Conservation (phyloP, 2,113 vertebrate species). For the Apteryx owenii region DNA sequence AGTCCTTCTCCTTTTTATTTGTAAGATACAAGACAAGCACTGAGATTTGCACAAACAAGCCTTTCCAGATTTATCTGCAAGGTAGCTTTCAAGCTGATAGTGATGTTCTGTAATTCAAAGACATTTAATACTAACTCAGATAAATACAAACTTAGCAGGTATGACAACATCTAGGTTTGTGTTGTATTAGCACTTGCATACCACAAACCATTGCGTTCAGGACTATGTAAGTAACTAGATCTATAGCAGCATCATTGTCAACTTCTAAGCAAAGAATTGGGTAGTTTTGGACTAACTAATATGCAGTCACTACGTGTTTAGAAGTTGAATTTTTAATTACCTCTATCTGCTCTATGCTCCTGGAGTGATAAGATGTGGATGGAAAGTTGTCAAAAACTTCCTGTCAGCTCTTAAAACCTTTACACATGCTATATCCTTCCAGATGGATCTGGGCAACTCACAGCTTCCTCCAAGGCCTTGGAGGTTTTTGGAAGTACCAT, state of each 20-base stretch:
- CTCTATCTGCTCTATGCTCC: background rate
- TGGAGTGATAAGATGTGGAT: background rate
- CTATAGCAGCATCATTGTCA: background rate
- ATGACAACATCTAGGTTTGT: background rate
- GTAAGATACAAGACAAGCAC: background rate
- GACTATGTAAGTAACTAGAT: background rate
- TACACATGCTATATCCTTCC: background rate
- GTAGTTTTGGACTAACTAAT: background rate
- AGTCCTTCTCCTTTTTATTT: background rate
- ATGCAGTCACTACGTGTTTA: background rate
- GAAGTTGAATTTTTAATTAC: background rate
- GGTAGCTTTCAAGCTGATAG: background rate
- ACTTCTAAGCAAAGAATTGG: background rate
- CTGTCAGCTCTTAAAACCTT: background rate
- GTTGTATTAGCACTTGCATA: background rate
- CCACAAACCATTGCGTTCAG: background rate
- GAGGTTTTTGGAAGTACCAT: background rate
- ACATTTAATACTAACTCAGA: background rate
- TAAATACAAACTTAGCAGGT: background rate
- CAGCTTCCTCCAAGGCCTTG: background rate
- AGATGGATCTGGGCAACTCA: background rate
- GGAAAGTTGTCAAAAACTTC: background rate
- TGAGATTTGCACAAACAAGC: background rate
- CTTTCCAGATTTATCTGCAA: background rate
- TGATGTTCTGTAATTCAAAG: background rate